Conservation (phyloP, 2,797 vertebrate species). For the Ctenopoma kingsleyae region DNA sequence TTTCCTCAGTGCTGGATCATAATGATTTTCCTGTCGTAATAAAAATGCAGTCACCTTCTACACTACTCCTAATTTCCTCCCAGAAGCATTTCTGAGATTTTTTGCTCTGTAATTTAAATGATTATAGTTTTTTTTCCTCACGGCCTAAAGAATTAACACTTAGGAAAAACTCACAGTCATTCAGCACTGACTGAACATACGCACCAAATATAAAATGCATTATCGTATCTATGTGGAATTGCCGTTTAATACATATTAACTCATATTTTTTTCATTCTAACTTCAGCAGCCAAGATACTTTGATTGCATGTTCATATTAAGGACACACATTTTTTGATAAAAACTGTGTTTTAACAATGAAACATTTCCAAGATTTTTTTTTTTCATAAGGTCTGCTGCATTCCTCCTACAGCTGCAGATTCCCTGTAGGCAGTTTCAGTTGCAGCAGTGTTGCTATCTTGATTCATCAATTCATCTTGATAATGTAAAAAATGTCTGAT, state of each 20-base stretch:
- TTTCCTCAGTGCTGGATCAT: conserved; percentile 15
- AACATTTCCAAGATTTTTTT: conserved; percentile 14
- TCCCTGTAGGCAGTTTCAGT: conserved; percentile 45
- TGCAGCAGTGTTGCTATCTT: conserved; percentile 55
- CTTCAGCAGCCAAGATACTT: conserved; percentile 15
- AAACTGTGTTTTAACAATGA: conserved; percentile 20
- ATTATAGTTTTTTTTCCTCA: conserved; percentile 31
- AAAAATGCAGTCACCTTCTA: conserved; percentile 75
- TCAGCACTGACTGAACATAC: conserved; percentile 24
- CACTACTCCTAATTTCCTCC: conserved; percentile 16
- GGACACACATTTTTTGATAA: conserved; percentile 40
- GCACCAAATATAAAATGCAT: conserved; percentile 55
- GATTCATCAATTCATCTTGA: conserved; percentile 66
- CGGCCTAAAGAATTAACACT: conserved; percentile 25
- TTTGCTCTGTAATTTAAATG: conserved; percentile 34
- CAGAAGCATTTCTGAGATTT: conserved; percentile 24
- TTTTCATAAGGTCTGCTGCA: conserved; percentile 20
- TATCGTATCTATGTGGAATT: conserved; percentile 72
- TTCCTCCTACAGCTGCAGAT: conserved; percentile 49
- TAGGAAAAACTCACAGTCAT: conserved; percentile 11
- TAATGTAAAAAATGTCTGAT: conserved; percentile 60
- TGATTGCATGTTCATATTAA: conserved; percentile 32
- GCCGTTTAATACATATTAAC: conserved; percentile 79
- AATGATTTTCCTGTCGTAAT: conserved; percentile 58
- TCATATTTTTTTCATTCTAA: conserved; percentile 60